Evolutionary conservation across 2,797 vertebrate genomes (phyloP).

Genomic region (Pipistrellus pipistrellus): DNA sequence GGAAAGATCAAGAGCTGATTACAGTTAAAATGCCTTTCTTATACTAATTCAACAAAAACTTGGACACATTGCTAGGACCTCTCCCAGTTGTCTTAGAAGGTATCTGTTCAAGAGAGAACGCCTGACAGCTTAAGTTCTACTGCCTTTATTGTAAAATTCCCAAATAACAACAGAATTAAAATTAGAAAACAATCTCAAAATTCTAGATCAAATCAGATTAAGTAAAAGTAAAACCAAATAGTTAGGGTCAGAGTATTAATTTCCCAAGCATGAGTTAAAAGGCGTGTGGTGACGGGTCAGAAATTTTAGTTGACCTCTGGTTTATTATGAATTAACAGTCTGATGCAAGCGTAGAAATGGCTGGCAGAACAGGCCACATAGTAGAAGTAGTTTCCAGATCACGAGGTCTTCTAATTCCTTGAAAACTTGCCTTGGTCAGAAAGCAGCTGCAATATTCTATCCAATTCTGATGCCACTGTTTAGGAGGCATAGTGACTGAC

Average conservation of each 20-base stretch:
- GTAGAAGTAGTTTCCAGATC: slow-evolving; percentile 52
- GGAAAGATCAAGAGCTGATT: slow-evolving; percentile 29
- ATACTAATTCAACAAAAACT: neutral
- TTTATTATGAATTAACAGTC: neutral
- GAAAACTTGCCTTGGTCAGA: slow-evolving; percentile 49
- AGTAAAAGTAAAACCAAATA: slow-evolving; percentile 21
- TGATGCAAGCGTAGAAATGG: neutral
- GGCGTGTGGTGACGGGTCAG: neutral
- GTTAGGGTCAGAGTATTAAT: neutral
- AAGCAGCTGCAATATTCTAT: neutral
- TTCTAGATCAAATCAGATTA: slow-evolving; percentile 8
- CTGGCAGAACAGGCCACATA: slow-evolving; percentile 14
- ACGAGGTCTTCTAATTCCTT: neutral
- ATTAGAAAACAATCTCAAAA: slow-evolving; percentile 21
- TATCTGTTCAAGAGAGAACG: neutral
- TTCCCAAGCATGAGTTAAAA: neutral
- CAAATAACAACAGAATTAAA: slow-evolving; percentile 35
- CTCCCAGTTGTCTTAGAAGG: neutral
- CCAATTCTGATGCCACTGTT: slow-evolving; percentile 34
- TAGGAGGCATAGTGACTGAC: neutral
- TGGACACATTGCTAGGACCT: neutral
- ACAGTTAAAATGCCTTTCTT: slow-evolving; percentile 34
- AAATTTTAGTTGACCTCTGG: neutral
- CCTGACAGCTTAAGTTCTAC: neutral
- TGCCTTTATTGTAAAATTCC: slow-evolving; percentile 6